Conservation (phyloP, 1,140 invertebrate species). For the Achatina immaculata region DNA sequence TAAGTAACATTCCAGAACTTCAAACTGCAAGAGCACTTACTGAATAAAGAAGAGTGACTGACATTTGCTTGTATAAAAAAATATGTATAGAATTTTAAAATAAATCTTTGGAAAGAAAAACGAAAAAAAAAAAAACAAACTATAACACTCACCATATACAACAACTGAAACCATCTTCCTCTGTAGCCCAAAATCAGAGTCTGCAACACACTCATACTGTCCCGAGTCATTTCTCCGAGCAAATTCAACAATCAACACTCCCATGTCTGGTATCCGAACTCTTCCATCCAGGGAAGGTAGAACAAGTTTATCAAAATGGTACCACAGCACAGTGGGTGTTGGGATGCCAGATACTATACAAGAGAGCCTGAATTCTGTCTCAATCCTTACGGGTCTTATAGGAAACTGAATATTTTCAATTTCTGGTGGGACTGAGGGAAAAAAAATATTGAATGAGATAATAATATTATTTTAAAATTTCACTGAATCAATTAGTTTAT, state of each 20-base stretch:
- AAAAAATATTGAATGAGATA: too few species aligned
- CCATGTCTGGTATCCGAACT: not conserved
- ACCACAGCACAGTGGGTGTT: slow-evolving; percentile 12
- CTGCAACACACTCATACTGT: slow-evolving; percentile 21
- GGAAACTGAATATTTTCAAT: not conserved
- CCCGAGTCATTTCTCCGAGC: slow-evolving; percentile 21
- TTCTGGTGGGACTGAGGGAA: slow-evolving; percentile 13
- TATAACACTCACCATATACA: slow-evolving; percentile 34
- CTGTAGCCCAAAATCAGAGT: not conserved
- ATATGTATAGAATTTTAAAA: too few species aligned
- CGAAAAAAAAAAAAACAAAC: too few species aligned
- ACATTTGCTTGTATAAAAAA: too few species aligned
- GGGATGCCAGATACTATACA: slow-evolving; percentile 26
- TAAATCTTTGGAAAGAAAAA: too few species aligned
- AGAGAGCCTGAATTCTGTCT: not conserved
- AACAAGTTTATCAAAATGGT: not conserved
- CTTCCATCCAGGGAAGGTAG: slow-evolving; percentile 27
- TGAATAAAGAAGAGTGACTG: too few species aligned
- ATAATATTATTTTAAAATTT: too few species aligned
- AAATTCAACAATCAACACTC: slow-evolving; percentile 18
- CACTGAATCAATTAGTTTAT: too few species aligned
- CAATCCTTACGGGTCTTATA: not conserved
- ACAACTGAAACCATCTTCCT: not conserved
- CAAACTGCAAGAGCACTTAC: too few species aligned
- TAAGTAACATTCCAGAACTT: too few species aligned